These are phyloP conservation scores for Anomalospiza imberbis DNA, from an alignment of 2,797 vertebrate species.

Conservation along the genomic window DNA sequence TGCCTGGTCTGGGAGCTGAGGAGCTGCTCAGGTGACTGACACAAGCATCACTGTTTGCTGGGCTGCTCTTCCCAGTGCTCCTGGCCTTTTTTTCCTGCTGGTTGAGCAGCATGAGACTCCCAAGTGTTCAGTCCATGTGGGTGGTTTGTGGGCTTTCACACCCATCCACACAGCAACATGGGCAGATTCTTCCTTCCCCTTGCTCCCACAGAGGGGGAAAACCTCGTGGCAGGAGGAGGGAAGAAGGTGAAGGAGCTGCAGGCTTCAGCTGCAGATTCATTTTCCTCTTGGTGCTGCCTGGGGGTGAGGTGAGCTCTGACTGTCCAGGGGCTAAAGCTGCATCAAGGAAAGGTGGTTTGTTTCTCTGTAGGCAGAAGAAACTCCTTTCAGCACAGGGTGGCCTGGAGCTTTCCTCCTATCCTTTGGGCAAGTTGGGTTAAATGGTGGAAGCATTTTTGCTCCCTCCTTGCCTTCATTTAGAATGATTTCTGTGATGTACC, in stretches of 20 bases:
- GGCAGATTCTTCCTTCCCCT: background rate
- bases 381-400: background rate
- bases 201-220: rapidly evolving
- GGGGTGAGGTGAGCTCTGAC: background rate
- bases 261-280: background rate
- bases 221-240: background rate
- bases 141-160: background rate
- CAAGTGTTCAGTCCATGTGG: background rate
- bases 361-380: background rate
- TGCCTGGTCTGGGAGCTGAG: background rate
- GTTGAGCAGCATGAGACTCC: background rate
- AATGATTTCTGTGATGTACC: background rate
- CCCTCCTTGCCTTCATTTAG: background rate
- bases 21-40: background rate
- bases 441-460: background rate
- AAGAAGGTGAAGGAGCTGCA: background rate
- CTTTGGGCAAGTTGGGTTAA: background rate
- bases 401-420: background rate
- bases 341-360: background rate
- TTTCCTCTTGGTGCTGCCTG: background rate
- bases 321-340: background rate
- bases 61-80: background rate
- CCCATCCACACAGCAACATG: rapidly evolving
- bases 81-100: background rate
- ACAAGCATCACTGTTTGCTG: background rate